Evolutionary conservation across 2,797 vertebrate genomes (phyloP).

Genomic region (Tragelaphus eurycerus): DNA sequence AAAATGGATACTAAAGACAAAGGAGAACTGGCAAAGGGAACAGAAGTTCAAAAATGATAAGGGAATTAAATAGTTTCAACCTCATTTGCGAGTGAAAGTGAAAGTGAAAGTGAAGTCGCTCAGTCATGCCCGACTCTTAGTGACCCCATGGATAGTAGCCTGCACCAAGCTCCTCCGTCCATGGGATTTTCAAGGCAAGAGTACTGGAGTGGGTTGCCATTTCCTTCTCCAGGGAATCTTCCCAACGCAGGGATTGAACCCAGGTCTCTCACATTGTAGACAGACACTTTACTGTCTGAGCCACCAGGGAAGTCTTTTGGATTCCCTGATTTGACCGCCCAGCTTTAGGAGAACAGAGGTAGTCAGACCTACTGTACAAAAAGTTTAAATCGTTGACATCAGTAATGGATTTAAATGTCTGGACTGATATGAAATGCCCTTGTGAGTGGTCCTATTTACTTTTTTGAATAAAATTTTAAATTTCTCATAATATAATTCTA

Average conservation of each 20-base stretch:
- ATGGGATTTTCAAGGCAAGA: too few species aligned
- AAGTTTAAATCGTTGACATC: neutral
- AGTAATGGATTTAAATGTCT: neutral
- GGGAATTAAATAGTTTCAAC: neutral
- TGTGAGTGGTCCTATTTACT: neutral
- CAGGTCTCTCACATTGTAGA: too few species aligned
- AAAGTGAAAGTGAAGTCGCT: too few species aligned
- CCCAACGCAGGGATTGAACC: too few species aligned
- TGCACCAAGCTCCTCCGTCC: too few species aligned
- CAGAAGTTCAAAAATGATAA: neutral
- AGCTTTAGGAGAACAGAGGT: neutral
- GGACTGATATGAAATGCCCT: neutral
- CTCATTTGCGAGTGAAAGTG: neutral
- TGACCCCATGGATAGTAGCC: too few species aligned
- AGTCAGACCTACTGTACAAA: neutral
- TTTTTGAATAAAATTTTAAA: slow-evolving; percentile 23
- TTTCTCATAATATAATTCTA: neutral
- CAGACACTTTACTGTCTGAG: too few species aligned
- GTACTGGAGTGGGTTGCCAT: too few species aligned
- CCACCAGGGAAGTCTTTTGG: neutral
- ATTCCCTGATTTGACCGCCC: neutral
- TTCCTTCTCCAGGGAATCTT: too few species aligned
- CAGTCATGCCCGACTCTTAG: too few species aligned
- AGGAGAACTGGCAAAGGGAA: neutral
- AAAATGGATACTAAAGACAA: neutral